A percentile compares a stretch with the other conserved stretches of the same genome.
phyloP scores from a whole-genome alignment of 2,888 invertebrate species.

The Cristatella mucedo region DNA sequence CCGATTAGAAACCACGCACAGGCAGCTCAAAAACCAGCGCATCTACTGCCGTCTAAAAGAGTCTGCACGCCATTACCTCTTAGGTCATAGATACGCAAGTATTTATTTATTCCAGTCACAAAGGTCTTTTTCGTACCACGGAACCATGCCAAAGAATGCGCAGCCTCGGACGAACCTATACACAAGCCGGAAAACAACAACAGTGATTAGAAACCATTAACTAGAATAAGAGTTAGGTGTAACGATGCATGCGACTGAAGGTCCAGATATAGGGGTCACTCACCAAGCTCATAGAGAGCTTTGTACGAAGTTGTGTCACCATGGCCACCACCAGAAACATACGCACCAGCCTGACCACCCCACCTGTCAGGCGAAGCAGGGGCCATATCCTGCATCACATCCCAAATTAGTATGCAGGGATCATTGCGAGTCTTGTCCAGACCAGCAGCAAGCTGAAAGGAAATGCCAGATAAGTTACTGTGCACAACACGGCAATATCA shows the following conservation, averaged over 20 bases:
- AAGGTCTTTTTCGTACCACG: conserved; percentile 55
- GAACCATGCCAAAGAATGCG: conserved; percentile 71
- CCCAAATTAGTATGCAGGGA: conserved; percentile 75
- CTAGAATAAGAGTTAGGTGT: no score
- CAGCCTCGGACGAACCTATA: conserved; percentile 59
- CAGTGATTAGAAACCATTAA: no score
- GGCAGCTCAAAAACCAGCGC: no score
- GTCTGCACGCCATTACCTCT: conserved; percentile 62
- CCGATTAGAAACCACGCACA: no score
- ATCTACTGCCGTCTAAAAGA: no score
- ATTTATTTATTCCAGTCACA: conserved; percentile 77
- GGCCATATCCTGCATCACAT: conserved; percentile 43
- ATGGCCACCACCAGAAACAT: not conserved
- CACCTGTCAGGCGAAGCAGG: not conserved
- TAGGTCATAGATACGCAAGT: conserved; percentile 71
- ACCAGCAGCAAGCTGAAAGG: conserved; percentile 54
- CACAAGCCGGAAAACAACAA: no score
- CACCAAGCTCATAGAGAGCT: no score
- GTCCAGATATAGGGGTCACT: no score
- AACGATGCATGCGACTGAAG: no score
- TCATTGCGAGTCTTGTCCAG: conserved; percentile 77
- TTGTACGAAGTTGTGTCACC: no score
- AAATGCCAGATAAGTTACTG: no score
- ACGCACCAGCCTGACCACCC: conserved; percentile 2
- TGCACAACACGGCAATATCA: no score